phyloP scores from a whole-genome alignment of 2,113 vertebrate genomes.

The Rousettus leschenaultii region DNA sequence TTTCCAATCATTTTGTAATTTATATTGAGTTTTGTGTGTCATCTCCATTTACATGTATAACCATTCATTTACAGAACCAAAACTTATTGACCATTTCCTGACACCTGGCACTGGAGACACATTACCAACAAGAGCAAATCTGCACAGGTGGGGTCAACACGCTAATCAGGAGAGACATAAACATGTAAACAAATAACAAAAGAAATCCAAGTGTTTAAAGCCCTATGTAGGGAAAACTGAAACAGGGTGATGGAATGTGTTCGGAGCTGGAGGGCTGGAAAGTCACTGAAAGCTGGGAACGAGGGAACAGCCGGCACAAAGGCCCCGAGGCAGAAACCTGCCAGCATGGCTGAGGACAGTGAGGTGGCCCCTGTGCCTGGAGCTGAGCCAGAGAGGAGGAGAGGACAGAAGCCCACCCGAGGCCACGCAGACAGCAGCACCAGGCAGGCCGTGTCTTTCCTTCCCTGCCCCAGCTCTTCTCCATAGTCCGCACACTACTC shows the following conservation, averaged over 20 bases:
- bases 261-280: neutral
- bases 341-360: neutral
- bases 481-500: neutral
- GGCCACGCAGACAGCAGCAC: neutral
- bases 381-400: neutral
- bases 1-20: neutral
- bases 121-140: neutral
- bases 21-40: neutral
- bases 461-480: neutral
- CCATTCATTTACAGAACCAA: neutral
- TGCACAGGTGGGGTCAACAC: neutral
- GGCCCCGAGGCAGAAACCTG: neutral
- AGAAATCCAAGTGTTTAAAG: neutral
- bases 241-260: neutral
- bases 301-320: neutral
- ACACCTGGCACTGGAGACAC: neutral
- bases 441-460: neutral
- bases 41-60: neutral
- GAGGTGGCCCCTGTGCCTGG: neutral
- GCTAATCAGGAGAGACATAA: neutral
- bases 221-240: neutral
- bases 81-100: neutral
- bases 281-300: neutral
- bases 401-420: fast-evolving
- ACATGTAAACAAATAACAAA: neutral